Percentiles rank a stretch among this genome's conserved stretches.
phyloP scores from a whole-genome alignment of 2,797 vertebrate species.

The Rachycentron canadum region DNA sequence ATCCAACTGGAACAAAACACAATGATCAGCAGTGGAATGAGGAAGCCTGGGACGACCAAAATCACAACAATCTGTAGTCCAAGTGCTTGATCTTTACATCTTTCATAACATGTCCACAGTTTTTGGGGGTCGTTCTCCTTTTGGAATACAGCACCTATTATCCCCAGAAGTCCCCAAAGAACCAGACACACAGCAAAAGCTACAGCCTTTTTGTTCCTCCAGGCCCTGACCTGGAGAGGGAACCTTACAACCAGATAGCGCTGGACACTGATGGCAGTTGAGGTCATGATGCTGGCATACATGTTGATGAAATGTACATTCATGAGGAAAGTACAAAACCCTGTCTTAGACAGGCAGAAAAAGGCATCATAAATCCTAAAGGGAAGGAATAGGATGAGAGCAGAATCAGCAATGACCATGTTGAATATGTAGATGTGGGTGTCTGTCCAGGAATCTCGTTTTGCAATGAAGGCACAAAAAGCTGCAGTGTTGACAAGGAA shows the following conservation, averaged over 20 bases:
- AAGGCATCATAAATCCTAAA: slow-evolving; percentile 77
- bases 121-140: not conserved
- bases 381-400: slow-evolving; percentile 86
- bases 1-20: slow-evolving; percentile 76
- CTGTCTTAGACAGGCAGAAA: not conserved
- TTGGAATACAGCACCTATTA: not conserved
- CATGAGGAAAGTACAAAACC: slow-evolving; percentile 74
- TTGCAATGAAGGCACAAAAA: slow-evolving; percentile 67
- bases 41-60: slow-evolving; percentile 66
- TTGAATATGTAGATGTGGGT: slow-evolving; percentile 84
- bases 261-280: slow-evolving; percentile 79
- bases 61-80: rapidly evolving
- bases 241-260: slow-evolving; percentile 77
- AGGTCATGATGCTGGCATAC: slow-evolving; percentile 84
- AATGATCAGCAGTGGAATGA: slow-evolving; percentile 68
- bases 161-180: slow-evolving; percentile 68
- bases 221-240: slow-evolving; percentile 65
- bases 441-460: slow-evolving; percentile 72
- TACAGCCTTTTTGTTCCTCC: slow-evolving; percentile 60
- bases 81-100: not conserved
- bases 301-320: slow-evolving; percentile 81
- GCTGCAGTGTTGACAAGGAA: slow-evolving; percentile 72
- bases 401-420: slow-evolving; percentile 73
- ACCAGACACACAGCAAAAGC: slow-evolving; percentile 69
- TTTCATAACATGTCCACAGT: slow-evolving; percentile 71